Evolutionary conservation across 2,113 vertebrate species (phyloP), one percentile per base, ranked within the genome.

Genomic region (Gallinago jamesoni): DNA sequence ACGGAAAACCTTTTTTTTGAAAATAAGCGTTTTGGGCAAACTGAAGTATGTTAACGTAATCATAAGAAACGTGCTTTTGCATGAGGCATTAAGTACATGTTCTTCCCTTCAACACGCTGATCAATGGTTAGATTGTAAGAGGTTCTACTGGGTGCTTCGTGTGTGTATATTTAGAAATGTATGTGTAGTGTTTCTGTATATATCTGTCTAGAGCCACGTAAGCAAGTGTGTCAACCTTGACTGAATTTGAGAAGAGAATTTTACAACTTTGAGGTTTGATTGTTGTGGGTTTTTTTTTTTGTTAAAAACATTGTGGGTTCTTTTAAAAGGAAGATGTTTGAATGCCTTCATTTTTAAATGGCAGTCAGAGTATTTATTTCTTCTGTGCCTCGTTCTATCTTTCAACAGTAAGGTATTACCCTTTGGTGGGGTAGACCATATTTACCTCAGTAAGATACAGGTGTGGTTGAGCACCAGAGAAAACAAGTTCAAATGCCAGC

Each of bases 131-230:
- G 10, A 56, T 21, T 74, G 14, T 39, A 78, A 35, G 79, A 69
- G 48, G 39, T 63, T 53, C 37, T 60, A 4, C 24, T 50, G 25
- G 7, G 4, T 56, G 11, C 48, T 91, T 84, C 4, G 1, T 57
- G 20, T 10, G 13, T 37, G 10, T n/a, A 8, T 45, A 45, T 81
- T 81, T 47, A 70, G 56, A 35, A 55, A 59, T 22, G 17, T 59
- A 16, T 59, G 33, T 52, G 9, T 52, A 45, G 37, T 31, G 3
- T 64, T 52, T 66, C 27, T 63, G 19, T 57, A 31, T 75, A 1
- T n/a, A 30, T 68, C 15, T 62, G 2, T 43, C 19, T 50, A 68
- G 47, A 84, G 13, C 27, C 41, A 21, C 0, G 0, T 25, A 43
- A 55, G 12, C 45, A 55, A 35, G 19, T 25, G 10, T 76, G 33